Evolutionary conservation across 2,888 invertebrate genomes (phyloP).

Genomic region (Drosophila infuscata): DNA sequence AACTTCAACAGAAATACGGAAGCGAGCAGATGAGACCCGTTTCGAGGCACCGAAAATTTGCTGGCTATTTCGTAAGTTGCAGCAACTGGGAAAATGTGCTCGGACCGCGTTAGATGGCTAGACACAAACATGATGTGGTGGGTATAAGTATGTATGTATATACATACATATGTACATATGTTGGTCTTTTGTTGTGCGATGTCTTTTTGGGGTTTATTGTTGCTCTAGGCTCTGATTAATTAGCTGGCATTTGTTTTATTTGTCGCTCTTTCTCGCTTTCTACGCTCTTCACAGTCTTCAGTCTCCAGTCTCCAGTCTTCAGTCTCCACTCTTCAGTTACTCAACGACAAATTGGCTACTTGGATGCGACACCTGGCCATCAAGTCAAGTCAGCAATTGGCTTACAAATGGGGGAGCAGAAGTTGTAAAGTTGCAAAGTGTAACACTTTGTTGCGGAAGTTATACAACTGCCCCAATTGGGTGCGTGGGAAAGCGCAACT

Average conservation of each 20-base stretch:
- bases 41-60: slow-evolving; percentile 17
- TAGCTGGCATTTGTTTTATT: slow-evolving; percentile 34
- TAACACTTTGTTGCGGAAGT: slow-evolving; percentile 20
- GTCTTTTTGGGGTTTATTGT: slow-evolving; percentile 22
- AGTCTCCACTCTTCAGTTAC: slow-evolving; percentile 5
- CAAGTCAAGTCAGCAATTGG: slow-evolving; percentile 29
- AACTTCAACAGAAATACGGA: slow-evolving; percentile 38
- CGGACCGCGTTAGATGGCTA: slow-evolving; percentile 24
- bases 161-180: slow-evolving; percentile 5
- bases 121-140: slow-evolving; percentile 1
- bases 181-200: slow-evolving; percentile 27
- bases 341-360: slow-evolving; percentile 45
- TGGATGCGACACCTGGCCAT: slow-evolving; percentile 14
- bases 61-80: slow-evolving; percentile 47
- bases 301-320: slow-evolving; percentile 5
- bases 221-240: slow-evolving; percentile 49
- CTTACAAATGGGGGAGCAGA: slow-evolving; percentile 3
- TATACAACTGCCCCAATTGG: slow-evolving; percentile 35
- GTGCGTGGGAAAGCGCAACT: neutral
- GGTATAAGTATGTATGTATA: neutral
- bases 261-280: neutral
- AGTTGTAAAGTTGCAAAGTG: neutral
- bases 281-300: slow-evolving; percentile 1
- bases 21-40: slow-evolving; percentile 42
- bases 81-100: slow-evolving; percentile 51